Evolutionary conservation across 1,140 invertebrate genomes (phyloP).

Genomic region (Rhysida immarginata): DNA sequence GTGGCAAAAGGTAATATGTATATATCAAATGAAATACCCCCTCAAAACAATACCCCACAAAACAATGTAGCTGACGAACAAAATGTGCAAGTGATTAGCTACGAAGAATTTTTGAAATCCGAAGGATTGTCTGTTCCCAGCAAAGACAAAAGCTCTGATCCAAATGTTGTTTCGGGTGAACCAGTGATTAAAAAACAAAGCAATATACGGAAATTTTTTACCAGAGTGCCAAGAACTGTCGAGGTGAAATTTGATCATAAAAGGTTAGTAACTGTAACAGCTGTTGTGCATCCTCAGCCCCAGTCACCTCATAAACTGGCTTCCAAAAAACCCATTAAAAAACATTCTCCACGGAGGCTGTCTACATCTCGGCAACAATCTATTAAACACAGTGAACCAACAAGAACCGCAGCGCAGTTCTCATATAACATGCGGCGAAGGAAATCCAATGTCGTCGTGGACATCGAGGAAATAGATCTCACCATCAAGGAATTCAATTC

Average conservation of each 20-base stretch:
- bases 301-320: neutral
- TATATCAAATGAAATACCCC: no score
- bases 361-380: neutral
- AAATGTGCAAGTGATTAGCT: neutral
- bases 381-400: neutral
- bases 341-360: neutral
- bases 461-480: conserved; percentile 3
- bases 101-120: conserved; percentile 1
- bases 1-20: no score
- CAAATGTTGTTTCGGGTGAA: neutral
- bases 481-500: neutral
- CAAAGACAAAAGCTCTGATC: neutral
- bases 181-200: conserved; percentile 1
- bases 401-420: neutral
- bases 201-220: neutral
- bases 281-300: conserved; percentile 1
- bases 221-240: neutral
- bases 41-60: neutral
- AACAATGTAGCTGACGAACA: neutral
- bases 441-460: conserved; percentile 5
- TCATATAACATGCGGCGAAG: neutral
- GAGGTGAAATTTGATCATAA: conserved; percentile 7
- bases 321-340: neutral
- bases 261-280: neutral
- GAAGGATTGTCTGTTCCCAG: neutral